phyloP scores from a whole-genome alignment of 2,888 invertebrate species.

The Eugnorisma glareosa region DNA sequence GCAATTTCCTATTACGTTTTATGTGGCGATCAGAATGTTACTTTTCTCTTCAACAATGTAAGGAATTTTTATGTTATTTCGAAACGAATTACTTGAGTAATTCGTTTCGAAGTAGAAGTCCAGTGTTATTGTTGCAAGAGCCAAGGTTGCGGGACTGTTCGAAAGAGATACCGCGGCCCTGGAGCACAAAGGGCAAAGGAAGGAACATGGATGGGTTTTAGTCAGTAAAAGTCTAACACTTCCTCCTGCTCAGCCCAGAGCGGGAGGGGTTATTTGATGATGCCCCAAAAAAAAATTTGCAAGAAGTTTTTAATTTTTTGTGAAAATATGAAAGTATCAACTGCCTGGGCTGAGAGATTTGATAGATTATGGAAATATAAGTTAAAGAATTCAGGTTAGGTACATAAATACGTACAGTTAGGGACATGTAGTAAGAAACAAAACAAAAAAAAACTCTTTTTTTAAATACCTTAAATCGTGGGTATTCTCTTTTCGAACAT shows the following conservation, averaged over 20 bases:
- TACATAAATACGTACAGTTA: no score
- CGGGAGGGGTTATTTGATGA: no score
- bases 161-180: no score
- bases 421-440: neutral
- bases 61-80: constrained; percentile 25
- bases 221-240: no score
- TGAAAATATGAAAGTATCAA: neutral
- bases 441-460: neutral
- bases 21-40: constrained; percentile 14
- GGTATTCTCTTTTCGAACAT: neutral
- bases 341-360: neutral
- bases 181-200: no score
- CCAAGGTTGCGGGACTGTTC: no score
- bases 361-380: neutral
- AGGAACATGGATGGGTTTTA: no score
- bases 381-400: neutral
- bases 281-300: no score
- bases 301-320: neutral
- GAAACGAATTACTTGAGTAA: no score
- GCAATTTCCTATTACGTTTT: constrained; percentile 16
- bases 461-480: neutral
- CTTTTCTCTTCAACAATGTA: constrained; percentile 25
- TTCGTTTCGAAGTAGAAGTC: constrained; percentile 17
- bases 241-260: no score
- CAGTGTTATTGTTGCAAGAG: neutral